phyloP scores from a whole-genome alignment of 2,113 vertebrate genomes.

The Otis tarda region DNA sequence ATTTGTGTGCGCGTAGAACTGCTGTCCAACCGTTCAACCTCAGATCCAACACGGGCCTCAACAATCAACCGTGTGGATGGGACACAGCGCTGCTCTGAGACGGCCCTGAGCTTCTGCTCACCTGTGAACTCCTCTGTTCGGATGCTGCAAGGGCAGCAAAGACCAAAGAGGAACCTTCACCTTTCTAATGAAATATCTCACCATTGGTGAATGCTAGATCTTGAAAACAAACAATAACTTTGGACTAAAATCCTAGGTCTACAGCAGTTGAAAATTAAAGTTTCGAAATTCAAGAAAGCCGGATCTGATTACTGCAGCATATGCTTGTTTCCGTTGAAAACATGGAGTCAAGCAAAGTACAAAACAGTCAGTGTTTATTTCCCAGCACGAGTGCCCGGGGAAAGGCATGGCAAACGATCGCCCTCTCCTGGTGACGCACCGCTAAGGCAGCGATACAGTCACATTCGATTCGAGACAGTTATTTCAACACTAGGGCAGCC shows the following conservation, averaged over 20 bases:
- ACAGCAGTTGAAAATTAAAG: not conserved
- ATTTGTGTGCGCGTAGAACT: rapidly evolving
- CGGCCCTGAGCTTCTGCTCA: not conserved
- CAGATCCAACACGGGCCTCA: rapidly evolving
- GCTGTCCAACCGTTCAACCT: too few relatives aligned
- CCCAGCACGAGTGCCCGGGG: not conserved
- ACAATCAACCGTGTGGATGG: rapidly evolving
- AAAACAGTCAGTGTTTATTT: rapidly evolving
- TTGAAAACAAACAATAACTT: not conserved
- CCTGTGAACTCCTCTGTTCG: not conserved
- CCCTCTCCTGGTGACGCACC: constrained; percentile 62
- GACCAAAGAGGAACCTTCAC: not conserved
- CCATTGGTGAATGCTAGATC: not conserved
- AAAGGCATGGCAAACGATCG: not conserved
- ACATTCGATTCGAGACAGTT: not conserved
- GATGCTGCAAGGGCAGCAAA: too few relatives aligned
- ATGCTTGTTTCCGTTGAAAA: not conserved
- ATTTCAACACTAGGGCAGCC: not conserved
- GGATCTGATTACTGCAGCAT: not conserved
- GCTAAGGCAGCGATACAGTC: not conserved
- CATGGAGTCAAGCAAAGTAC: not conserved
- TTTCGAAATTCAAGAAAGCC: not conserved
- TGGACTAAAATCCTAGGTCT: not conserved
- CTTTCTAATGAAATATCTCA: not conserved
- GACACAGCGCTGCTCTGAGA: rapidly evolving